phyloP scores from a whole-genome alignment of 1,140 invertebrate species.

The Platorchestia sp. region DNA sequence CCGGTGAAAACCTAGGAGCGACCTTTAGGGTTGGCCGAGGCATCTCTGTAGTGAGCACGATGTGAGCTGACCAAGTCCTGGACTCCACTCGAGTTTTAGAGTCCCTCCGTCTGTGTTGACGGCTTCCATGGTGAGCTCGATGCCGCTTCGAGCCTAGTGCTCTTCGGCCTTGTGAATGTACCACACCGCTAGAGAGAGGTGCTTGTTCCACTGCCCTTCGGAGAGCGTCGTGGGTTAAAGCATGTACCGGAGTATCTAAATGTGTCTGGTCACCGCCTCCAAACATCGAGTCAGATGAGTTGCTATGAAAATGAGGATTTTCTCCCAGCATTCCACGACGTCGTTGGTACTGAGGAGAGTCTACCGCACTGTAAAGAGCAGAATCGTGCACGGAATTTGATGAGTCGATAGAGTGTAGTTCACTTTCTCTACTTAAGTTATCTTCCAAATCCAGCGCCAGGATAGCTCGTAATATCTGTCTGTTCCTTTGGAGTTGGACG shows the following conservation, averaged over 20 bases:
- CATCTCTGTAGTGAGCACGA: slow-evolving; percentile 28
- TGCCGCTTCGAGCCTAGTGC: not conserved
- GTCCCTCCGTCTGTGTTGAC: not conserved
- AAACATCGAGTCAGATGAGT: not conserved
- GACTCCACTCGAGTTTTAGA: not conserved
- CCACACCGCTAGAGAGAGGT: not conserved
- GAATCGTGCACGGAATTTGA: not conserved
- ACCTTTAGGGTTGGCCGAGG: not conserved
- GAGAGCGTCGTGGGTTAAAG: not conserved
- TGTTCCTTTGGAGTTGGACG: slow-evolving; percentile 47
- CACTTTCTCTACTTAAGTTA: slow-evolving; percentile 11
- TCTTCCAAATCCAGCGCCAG: slow-evolving; percentile 33
- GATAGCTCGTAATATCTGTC: slow-evolving; percentile 44
- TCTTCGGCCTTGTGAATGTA: not conserved
- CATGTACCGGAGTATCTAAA: not conserved
- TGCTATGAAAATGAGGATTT: not conserved
- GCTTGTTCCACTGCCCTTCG: not conserved
- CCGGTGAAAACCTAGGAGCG: not conserved
- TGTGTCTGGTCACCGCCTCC: not conserved
- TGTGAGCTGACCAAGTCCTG: slow-evolving; percentile 41
- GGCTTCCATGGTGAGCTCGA: not conserved
- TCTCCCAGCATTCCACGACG: slow-evolving; percentile 13
- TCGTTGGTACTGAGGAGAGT: not conserved
- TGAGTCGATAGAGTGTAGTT: not conserved
- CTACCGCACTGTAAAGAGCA: not conserved